Evolutionary conservation across 2,888 invertebrate species (phyloP).

Genomic region (Thumatha senex): DNA sequence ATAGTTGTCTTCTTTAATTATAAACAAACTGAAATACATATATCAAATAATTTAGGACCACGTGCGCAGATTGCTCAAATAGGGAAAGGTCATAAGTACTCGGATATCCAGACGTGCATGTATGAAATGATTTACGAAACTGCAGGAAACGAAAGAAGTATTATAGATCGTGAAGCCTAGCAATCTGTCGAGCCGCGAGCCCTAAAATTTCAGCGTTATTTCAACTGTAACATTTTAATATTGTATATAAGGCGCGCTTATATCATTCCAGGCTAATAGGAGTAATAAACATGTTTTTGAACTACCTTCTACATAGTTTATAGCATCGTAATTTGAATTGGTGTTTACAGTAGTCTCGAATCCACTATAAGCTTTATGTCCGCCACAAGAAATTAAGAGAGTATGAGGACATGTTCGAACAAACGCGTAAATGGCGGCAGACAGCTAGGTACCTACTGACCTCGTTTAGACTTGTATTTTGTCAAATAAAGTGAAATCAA

Average conservation of each 20-base stretch:
- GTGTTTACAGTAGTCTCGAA: constrained; percentile 15
- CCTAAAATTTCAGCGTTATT: constrained; percentile 22
- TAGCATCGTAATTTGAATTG: constrained; percentile 24
- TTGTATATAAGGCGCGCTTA: constrained; percentile 2
- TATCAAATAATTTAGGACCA: no score
- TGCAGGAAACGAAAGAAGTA: no score
- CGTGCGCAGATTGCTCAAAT: no score
- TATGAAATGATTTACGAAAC: no score
- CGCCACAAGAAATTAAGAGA: constrained; percentile 38
- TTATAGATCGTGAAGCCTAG: no score
- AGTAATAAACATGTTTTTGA: neutral
- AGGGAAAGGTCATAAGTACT: no score
- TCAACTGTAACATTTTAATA: constrained; percentile 20
- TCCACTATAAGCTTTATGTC: constrained; percentile 43
- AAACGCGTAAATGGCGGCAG: constrained; percentile 16
- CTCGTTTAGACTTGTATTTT: constrained; percentile 23
- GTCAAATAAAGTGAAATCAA: neutral
- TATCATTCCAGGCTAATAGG: neutral
- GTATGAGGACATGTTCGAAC: constrained; percentile 22
- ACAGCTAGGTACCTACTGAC: constrained; percentile 16
- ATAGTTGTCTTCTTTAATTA: no score
- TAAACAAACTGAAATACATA: no score
- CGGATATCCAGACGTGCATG: no score
- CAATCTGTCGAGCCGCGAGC: no score
- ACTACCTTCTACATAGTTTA: constrained; percentile 22